phyloP scores from a whole-genome alignment of 2,888 invertebrate species.

The Hypomecis atomaria region DNA sequence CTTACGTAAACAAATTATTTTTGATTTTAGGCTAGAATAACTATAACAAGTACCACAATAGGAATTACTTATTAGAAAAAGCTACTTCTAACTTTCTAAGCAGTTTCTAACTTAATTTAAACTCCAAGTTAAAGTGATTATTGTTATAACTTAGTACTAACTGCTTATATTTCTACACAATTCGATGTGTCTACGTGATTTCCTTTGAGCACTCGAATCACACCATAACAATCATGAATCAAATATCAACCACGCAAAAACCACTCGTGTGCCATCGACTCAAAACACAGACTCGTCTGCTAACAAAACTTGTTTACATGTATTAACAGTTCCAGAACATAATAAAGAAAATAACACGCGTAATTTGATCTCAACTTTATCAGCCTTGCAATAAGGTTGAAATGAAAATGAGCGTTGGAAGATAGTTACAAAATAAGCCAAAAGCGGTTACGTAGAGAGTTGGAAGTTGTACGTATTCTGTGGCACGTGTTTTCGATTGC shows the following conservation, averaged over 20 bases:
- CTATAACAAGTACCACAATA: no score
- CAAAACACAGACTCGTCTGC: slow-evolving; percentile 13
- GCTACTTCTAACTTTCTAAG: no score
- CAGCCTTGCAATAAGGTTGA: background rate
- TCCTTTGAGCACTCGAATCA: slow-evolving; percentile 20
- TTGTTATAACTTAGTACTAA: background rate
- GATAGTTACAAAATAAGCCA: slow-evolving; percentile 15
- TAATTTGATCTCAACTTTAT: background rate
- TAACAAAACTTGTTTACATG: slow-evolving; percentile 26
- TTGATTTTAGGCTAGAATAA: no score
- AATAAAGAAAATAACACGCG: background rate
- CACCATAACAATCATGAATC: slow-evolving; percentile 29
- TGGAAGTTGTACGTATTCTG: slow-evolving; percentile 2
- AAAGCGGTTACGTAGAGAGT: slow-evolving; percentile 28
- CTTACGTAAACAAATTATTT: no score
- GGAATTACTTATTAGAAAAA: no score
- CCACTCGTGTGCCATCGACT: background rate
- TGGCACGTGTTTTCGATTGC: slow-evolving; percentile 55
- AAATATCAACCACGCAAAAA: slow-evolving; percentile 16
- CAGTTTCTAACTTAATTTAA: no score
- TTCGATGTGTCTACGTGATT: slow-evolving; percentile 26
- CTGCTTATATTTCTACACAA: slow-evolving; percentile 12
- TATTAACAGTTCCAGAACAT: slow-evolving; percentile 16
- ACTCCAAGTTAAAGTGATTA: background rate
- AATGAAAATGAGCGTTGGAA: background rate